These are phyloP conservation scores for Oppia nitens DNA, from an alignment of 1,140 invertebrate species.

Conservation along the genomic window DNA sequence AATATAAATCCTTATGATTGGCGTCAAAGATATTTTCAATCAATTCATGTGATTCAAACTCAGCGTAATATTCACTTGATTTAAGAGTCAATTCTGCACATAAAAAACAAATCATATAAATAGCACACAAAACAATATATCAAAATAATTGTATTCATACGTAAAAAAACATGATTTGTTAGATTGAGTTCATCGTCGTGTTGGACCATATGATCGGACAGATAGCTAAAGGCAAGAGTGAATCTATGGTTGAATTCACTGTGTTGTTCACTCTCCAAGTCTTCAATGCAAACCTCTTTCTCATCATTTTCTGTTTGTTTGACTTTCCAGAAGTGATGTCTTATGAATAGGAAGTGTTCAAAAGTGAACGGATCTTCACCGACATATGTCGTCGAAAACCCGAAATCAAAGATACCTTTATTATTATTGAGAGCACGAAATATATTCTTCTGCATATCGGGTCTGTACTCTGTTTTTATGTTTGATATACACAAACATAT, in stretches of 20 bases:
- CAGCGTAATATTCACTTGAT: too few relatives aligned
- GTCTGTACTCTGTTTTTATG: too few relatives aligned
- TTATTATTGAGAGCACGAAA: not conserved
- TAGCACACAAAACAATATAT: too few relatives aligned
- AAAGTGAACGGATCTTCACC: not conserved
- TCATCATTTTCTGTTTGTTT: not conserved
- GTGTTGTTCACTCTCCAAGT: not conserved
- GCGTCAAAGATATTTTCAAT: not conserved
- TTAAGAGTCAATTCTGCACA: too few relatives aligned
- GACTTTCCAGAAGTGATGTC: not conserved
- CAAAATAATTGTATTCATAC: not conserved
- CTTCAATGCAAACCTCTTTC: not conserved
- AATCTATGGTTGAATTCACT: not conserved
- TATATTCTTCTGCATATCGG: too few relatives aligned
- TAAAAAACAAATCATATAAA: too few relatives aligned
- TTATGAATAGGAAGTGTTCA: not conserved
- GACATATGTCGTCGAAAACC: not conserved
- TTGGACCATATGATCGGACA: not conserved
- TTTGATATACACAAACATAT: too few relatives aligned
- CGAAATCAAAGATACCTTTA: not conserved
- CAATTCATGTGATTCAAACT: not conserved
- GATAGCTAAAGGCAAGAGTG: not conserved
- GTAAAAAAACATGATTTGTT: not conserved
- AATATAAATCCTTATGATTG: not conserved
- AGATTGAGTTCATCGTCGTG: not conserved